Percentiles rank a stretch among this genome's conserved stretches.
These are phyloP conservation scores for Oscheius onirici DNA, from an alignment of 2,888 invertebrate genomes.

Conservation along the genomic window DNA sequence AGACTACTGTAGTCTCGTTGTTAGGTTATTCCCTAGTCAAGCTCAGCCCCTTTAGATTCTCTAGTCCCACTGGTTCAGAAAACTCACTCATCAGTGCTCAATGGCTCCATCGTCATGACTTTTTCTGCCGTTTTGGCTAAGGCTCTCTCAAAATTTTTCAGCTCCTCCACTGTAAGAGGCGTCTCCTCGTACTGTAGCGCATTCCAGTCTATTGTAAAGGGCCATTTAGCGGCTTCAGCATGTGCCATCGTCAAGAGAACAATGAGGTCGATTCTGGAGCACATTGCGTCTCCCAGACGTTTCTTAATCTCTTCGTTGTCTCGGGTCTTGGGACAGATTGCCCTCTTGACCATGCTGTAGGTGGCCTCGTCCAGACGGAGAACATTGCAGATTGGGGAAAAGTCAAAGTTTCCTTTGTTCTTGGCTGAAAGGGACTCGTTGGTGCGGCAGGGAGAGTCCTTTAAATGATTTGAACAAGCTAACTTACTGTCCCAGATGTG, in stretches of 20 bases:
- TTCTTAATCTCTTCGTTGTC: background rate
- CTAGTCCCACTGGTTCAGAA: too few species aligned
- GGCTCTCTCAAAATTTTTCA: too few species aligned
- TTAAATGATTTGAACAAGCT: background rate
- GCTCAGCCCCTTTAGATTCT: too few species aligned
- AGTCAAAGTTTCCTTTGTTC: constrained; percentile 2
- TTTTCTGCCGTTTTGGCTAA: too few species aligned
- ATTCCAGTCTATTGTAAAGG: constrained; percentile 1
- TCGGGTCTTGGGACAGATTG: background rate
- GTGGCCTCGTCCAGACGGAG: constrained; percentile 19
- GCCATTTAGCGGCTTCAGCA: constrained; percentile 7
- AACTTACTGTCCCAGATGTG: constrained; percentile 3
- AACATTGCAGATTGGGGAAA: constrained; percentile 9
- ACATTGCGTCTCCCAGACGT: background rate
- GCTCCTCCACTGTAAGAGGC: background rate
- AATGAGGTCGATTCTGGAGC: background rate
- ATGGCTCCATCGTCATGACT: too few species aligned
- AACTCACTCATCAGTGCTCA: too few species aligned
- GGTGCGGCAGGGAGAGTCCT: too few species aligned
- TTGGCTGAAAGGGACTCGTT: background rate
- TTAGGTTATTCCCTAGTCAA: too few species aligned
- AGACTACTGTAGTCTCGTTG: too few species aligned
- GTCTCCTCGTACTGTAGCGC: background rate
- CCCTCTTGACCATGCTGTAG: constrained; percentile 16
- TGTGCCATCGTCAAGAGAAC: constrained; percentile 3